These are phyloP conservation scores for Epizoanthus scotinus DNA, from an alignment of 92 coral and sea anemone genomes.

Conservation along the genomic window DNA sequence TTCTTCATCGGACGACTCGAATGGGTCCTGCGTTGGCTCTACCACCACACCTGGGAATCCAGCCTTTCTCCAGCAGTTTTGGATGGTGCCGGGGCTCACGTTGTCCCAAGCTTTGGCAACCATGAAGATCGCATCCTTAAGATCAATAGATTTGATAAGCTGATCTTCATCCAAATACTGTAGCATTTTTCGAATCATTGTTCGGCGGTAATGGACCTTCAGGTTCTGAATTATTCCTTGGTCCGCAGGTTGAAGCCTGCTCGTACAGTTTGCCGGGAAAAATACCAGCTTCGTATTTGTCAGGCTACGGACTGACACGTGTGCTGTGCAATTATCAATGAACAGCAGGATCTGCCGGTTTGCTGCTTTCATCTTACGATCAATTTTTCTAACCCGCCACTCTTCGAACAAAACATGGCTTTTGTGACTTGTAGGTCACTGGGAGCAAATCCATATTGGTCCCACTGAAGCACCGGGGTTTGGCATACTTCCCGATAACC, in stretches of 20 bases:
- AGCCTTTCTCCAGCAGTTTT: slow-evolving; percentile 53
- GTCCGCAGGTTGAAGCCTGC: slow-evolving; percentile 41
- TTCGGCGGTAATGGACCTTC: slow-evolving; percentile 44
- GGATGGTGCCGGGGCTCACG: slow-evolving; percentile 9
- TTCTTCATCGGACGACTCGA: slow-evolving; percentile 55
- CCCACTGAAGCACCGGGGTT: slow-evolving; percentile 48
- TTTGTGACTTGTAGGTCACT: slow-evolving; percentile 42
- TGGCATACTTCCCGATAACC: slow-evolving; percentile 50
- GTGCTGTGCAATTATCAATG: slow-evolving; percentile 38
- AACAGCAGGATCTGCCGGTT: slow-evolving; percentile 31
- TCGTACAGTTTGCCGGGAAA: slow-evolving; percentile 52
- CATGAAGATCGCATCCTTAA: slow-evolving; percentile 57
- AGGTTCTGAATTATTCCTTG: slow-evolving; percentile 42
- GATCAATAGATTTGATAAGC: slow-evolving; percentile 35
- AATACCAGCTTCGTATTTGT: slow-evolving; percentile 42
- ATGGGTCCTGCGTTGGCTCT: slow-evolving; percentile 52
- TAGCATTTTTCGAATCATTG: slow-evolving; percentile 36
- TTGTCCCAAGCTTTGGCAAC: slow-evolving; percentile 52
- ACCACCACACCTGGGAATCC: too few species aligned
- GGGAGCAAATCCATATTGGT: slow-evolving; percentile 53
- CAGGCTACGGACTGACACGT: slow-evolving; percentile 40
- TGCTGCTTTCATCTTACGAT: slow-evolving; percentile 45
- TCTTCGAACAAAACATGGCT: slow-evolving; percentile 36
- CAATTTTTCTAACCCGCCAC: slow-evolving; percentile 44
- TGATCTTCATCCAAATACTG: slow-evolving; percentile 50